phyloP scores from a whole-genome alignment of 2,888 invertebrate genomes.

The Dolichopus griseipennis region DNA sequence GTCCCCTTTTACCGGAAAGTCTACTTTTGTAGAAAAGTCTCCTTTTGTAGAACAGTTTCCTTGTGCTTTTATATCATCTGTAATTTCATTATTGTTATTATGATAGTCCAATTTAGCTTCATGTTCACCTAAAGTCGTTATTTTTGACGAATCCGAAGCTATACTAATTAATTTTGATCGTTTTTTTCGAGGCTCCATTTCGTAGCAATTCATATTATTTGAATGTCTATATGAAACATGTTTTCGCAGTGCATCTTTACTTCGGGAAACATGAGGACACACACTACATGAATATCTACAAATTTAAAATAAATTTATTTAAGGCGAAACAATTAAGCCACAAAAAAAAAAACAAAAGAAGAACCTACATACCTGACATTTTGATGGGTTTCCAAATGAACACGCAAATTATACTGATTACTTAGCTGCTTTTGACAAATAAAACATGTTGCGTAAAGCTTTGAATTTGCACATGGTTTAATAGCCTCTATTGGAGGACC shows the following conservation, averaged over 20 bases:
- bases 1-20: no score
- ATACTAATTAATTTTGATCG: conserved; percentile 28
- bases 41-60: neutral
- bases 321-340: neutral
- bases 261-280: conserved; percentile 79
- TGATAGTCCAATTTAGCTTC: neutral
- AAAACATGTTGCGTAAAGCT: conserved; percentile 62
- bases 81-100: neutral
- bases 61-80: neutral
- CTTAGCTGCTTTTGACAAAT: conserved; percentile 81
- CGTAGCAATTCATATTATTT: conserved; percentile 44
- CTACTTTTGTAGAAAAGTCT: neutral
- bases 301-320: conserved; percentile 7
- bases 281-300: conserved; percentile 76
- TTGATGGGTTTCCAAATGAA: conserved; percentile 85
- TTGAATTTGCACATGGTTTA: conserved; percentile 36
- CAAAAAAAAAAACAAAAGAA: conserved; percentile 7
- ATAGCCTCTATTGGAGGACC: neutral
- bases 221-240: conserved; percentile 83
- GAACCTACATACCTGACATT: conserved; percentile 51
- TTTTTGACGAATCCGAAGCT: neutral
- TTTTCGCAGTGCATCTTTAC: conserved; percentile 76
- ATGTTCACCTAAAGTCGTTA: neutral
- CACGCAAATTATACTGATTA: conserved; percentile 82
- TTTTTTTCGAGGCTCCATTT: conserved; percentile 41